Conservation (phyloP, 2,797 vertebrate genomes). For the Triplophysa bombifrons region DNA sequence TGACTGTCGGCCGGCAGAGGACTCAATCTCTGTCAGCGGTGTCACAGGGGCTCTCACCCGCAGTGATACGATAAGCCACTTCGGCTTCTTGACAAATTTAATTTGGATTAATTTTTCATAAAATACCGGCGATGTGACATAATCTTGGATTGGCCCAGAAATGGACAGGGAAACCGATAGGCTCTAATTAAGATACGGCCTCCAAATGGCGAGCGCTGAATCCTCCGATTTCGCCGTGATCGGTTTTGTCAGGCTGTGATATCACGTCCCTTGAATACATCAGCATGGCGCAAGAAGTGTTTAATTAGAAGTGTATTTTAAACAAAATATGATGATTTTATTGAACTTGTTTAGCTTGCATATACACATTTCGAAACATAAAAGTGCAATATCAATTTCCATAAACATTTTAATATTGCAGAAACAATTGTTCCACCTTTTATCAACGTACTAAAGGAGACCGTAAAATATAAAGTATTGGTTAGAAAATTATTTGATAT, state of each 20-base stretch:
- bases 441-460: background rate
- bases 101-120: slow-evolving; percentile 59
- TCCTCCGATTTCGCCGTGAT: slow-evolving; percentile 43
- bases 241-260: slow-evolving; percentile 21
- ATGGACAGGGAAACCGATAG: slow-evolving; percentile 47
- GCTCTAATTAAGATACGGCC: slow-evolving; percentile 53
- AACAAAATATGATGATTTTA: slow-evolving; percentile 11
- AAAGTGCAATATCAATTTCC: background rate
- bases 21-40: slow-evolving; percentile 54
- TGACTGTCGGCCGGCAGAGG: slow-evolving; percentile 32
- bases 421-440: background rate
- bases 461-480: background rate
- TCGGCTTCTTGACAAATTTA: slow-evolving; percentile 58
- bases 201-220: slow-evolving; percentile 1
- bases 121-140: slow-evolving; percentile 51
- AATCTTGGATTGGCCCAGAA: slow-evolving; percentile 61
- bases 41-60: slow-evolving; percentile 41
- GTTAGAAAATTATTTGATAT: background rate
- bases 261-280: slow-evolving; percentile 26
- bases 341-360: background rate
- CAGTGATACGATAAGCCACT: slow-evolving; percentile 52
- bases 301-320: slow-evolving; percentile 19
- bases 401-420: background rate
- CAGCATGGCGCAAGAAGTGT: slow-evolving; percentile 16
- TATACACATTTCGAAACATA: background rate